These are phyloP conservation scores for Hyperopisus bebe DNA, from an alignment of 2,113 vertebrate genomes.

Conservation along the genomic window DNA sequence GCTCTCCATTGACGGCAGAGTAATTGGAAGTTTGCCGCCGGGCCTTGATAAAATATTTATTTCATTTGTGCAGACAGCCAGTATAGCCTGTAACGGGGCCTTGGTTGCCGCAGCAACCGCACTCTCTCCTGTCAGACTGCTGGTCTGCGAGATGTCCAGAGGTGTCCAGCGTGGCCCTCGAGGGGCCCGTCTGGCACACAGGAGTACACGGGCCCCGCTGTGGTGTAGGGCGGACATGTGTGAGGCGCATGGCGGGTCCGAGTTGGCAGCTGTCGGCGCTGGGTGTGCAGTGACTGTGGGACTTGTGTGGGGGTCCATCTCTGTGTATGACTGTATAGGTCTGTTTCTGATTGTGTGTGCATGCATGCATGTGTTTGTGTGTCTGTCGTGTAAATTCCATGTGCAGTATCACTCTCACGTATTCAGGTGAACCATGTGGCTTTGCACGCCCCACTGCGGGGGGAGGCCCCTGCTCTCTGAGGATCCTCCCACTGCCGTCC, in stretches of 20 bases:
- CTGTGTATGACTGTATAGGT: background rate
- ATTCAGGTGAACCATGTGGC: background rate
- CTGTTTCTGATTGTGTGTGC: background rate
- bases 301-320: background rate
- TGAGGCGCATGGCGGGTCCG: background rate
- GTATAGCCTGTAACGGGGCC: slow-evolving; percentile 6
- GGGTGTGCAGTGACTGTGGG: background rate
- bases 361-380: background rate
- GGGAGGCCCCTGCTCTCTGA: background rate
- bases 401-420: background rate
- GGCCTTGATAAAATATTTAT: slow-evolving; percentile 28
- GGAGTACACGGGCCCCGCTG: background rate
- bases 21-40: slow-evolving; percentile 23
- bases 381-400: background rate
- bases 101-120: background rate
- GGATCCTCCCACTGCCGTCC: background rate
- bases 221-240: background rate
- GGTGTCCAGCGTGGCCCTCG: background rate
- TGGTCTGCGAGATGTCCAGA: background rate
- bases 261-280: background rate
- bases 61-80: slow-evolving; percentile 16
- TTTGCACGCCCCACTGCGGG: background rate
- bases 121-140: background rate
- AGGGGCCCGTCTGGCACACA: background rate
- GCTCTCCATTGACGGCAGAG: slow-evolving; percentile 7